Conservation (phyloP, 2,888 invertebrate genomes). For the Byasa hedistus region DNA sequence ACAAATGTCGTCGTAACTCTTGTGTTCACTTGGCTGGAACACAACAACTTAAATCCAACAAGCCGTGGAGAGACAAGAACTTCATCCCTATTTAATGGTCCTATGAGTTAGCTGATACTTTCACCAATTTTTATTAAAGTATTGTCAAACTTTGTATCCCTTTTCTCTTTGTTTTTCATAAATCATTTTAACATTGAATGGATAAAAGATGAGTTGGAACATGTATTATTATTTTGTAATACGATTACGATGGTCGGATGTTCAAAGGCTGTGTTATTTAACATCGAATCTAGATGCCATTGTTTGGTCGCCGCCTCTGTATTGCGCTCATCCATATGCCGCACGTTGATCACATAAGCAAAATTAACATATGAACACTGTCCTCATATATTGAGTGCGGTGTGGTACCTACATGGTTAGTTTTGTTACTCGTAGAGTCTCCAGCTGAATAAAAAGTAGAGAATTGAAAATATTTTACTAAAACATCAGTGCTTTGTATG, state of each 20-base stretch:
- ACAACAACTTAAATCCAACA: slow-evolving; percentile 20
- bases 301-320: slow-evolving; percentile 9
- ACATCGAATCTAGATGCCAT: slow-evolving; percentile 13
- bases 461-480: too few species aligned
- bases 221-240: too few species aligned
- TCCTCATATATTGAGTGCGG: background rate
- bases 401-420: too few species aligned
- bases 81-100: slow-evolving; percentile 18
- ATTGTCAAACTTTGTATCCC: too few species aligned
- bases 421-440: too few species aligned
- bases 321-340: slow-evolving; percentile 10
- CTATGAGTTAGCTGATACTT: slow-evolving; percentile 16
- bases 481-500: too few species aligned
- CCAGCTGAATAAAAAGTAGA: too few species aligned
- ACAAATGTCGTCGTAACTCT: background rate
- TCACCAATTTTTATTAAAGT: background rate
- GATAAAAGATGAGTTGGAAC: too few species aligned
- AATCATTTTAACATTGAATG: too few species aligned
- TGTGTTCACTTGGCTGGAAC: slow-evolving; percentile 2
- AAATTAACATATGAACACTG: slow-evolving; percentile 9
- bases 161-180: too few species aligned
- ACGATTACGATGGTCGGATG: too few species aligned
- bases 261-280: background rate
- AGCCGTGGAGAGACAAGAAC: slow-evolving; percentile 15
- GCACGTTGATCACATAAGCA: background rate